Evolutionary conservation across 2,888 invertebrate species (phyloP), one percentile per base, ranked within the genome.

Genomic region (Pristionchus exspectatus): DNA sequence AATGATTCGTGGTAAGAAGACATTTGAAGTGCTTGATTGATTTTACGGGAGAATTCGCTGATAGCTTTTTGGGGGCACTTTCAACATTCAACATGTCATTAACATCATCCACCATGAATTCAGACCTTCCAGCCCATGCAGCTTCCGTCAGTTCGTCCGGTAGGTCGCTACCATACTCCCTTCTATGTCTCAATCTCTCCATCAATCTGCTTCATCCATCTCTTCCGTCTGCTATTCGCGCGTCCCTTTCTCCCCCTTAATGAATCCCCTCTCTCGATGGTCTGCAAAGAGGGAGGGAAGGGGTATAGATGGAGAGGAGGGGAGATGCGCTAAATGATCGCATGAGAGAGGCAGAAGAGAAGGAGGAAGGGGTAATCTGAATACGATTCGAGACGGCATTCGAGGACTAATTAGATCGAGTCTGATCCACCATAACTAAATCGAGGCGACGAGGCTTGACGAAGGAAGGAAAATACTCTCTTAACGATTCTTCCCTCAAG

Each of bases 261-360:
- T 56, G 56, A 84, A 56, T 56, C 56, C 84, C 50, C 27, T 54
- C 81, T 50, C 50, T 84, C 44, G 81, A 81, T 54, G 84, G 50
- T 63, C 10, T 56, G 66, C n/a, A 27, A 38, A 24, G 59, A 84
- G 56, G 84, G 44, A 50, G 44, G 59, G 59, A 33, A 27, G 77
- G 33, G 21, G 81, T 14, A 81, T 21, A 50, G 50, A 27, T 44
- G 54, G 54, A 30, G 84, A 56, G 56, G 33, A 27, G 77, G 66
- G 50, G 81, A 81, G 54, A 84, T 21, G 84, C 27, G 56, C 30
- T 56, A 56, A 84, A 56, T 30, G 74, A 88, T 69, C 33, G 56
- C 44, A 33, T 16, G 72, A 87, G 87, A 72, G 69, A 54, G 74
- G 24, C 54, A 87, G 30, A 86, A 18, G 56, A 24, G 21, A 2